phyloP scores from a whole-genome alignment of 1,140 invertebrate species.

The Homarus americanus region DNA sequence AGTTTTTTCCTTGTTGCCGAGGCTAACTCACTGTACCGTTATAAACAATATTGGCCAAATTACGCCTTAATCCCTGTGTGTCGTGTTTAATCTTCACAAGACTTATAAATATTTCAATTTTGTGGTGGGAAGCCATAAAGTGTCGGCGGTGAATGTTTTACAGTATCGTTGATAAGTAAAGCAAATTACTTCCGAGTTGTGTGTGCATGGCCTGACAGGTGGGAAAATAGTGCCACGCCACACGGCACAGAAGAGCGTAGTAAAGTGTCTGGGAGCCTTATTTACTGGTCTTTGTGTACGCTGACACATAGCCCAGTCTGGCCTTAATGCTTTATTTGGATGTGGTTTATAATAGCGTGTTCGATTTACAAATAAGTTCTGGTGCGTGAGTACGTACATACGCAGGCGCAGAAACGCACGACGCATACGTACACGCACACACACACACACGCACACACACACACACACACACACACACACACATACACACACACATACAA shows the following conservation, averaged over 20 bases:
- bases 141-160: neutral
- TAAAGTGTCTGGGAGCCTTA: no score
- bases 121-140: neutral
- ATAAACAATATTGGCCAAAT: neutral
- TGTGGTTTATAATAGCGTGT: neutral
- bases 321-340: no score
- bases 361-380: neutral
- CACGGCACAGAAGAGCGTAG: no score
- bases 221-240: no score
- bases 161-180: neutral
- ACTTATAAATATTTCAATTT: neutral
- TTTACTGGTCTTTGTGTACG: no score
- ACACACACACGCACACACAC: neutral
- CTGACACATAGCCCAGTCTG: no score
- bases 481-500: neutral
- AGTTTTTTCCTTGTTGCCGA: neutral
- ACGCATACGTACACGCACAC: neutral
- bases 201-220: neutral
- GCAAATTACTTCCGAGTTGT: neutral
- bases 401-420: neutral
- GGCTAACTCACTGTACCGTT: neutral
- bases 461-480: neutral
- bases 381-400: neutral
- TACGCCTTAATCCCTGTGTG: slow-evolving; percentile 1
- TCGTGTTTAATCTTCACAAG: neutral